phyloP scores from a whole-genome alignment of 2,113 vertebrate genomes.

The Lipophrys pholis region DNA sequence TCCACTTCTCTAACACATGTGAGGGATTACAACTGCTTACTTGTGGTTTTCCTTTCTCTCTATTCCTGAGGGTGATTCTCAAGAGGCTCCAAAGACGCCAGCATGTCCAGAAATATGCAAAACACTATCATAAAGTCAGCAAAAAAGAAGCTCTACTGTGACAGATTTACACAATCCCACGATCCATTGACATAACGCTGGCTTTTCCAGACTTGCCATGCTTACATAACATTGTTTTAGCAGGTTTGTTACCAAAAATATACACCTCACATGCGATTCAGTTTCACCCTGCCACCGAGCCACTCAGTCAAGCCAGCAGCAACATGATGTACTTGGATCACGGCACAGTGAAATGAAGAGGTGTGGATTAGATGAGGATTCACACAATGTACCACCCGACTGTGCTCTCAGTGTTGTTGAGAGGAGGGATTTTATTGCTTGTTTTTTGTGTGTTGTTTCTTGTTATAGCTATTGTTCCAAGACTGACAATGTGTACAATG shows the following conservation, averaged over 20 bases:
- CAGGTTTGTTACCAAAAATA: neutral
- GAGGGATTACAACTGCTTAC: slow-evolving; percentile 1
- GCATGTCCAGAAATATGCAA: neutral
- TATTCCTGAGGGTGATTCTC: neutral
- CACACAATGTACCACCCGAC: neutral
- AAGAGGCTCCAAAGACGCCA: neutral
- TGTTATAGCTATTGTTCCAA: neutral
- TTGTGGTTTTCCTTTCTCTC: neutral
- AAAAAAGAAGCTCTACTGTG: neutral
- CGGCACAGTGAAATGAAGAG: slow-evolving; percentile 1
- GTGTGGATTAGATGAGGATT: neutral
- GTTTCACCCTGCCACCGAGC: neutral
- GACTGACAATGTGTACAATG: neutral
- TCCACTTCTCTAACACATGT: slow-evolving; percentile 1
- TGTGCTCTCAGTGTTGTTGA: neutral
- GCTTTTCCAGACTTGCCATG: neutral
- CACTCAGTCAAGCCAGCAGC: neutral
- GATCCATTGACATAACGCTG: neutral
- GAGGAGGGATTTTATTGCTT: neutral
- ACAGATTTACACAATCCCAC: neutral
- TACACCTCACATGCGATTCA: neutral
- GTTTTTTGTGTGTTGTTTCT: too few relatives aligned
- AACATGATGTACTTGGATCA: slow-evolving; percentile 5
- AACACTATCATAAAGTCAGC: neutral
- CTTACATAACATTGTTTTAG: neutral